phyloP scores from a whole-genome alignment of 2,797 vertebrate genomes.

The Orestias chungarensis region DNA sequence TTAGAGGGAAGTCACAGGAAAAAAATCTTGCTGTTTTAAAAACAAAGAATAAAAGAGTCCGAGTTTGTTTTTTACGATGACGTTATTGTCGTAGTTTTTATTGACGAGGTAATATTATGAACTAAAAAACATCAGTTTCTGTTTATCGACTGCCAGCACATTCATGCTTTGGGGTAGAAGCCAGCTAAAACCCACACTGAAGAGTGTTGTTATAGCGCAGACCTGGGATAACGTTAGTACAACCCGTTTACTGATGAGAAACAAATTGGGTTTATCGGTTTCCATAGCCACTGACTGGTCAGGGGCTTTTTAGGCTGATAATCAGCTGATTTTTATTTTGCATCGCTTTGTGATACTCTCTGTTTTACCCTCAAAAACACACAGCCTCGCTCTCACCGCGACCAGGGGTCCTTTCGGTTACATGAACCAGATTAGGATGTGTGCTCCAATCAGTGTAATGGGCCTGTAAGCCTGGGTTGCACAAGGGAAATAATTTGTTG shows the following conservation, averaged over 20 bases:
- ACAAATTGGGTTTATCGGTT: background rate
- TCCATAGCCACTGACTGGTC: background rate
- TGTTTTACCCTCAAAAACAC: conserved; percentile 4
- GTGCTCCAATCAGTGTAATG: conserved; percentile 80
- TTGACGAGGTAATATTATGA: background rate
- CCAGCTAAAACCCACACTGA: too few species aligned
- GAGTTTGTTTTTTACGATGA: background rate
- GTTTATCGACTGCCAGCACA: background rate
- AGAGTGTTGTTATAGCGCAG: background rate
- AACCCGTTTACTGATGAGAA: background rate
- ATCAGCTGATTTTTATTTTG: background rate
- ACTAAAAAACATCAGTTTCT: background rate
- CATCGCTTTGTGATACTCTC: background rate
- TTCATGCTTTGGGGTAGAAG: too few species aligned
- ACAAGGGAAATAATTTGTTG: conserved; percentile 73
- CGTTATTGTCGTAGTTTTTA: background rate
- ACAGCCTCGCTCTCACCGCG: conserved; percentile 30
- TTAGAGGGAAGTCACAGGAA: background rate
- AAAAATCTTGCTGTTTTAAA: background rate
- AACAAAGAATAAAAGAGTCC: background rate
- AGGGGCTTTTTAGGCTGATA: background rate
- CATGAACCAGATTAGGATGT: conserved; percentile 74
- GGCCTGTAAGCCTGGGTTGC: conserved; percentile 72
- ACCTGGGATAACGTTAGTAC: background rate
- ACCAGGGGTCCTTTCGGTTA: conserved; percentile 64